These are phyloP conservation scores for Euplagia quadripunctaria DNA, from an alignment of 2,888 invertebrate species.

Conservation along the genomic window DNA sequence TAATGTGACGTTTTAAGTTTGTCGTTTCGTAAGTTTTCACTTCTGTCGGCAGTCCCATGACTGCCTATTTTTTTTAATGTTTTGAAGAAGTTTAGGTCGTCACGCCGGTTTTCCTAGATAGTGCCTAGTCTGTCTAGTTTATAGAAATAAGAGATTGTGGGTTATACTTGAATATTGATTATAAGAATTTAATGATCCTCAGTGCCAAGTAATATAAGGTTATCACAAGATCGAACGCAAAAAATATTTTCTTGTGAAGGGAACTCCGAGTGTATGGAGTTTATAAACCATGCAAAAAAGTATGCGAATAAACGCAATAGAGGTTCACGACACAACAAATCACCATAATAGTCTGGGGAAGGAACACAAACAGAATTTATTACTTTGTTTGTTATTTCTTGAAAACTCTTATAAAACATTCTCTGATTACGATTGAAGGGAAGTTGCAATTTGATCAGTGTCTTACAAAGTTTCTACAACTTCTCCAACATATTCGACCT, in stretches of 20 bases:
- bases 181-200: not conserved
- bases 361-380: constrained; percentile 9
- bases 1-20: no score
- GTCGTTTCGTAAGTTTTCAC: no score
- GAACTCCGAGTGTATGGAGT: constrained; percentile 1
- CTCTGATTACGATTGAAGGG: not conserved
- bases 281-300: not conserved
- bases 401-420: constrained; percentile 4
- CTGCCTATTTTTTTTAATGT: no score
- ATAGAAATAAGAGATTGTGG: no score
- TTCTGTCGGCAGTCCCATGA: no score
- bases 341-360: constrained; percentile 12
- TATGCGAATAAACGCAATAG: constrained; percentile 11
- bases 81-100: no score
- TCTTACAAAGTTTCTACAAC: not conserved
- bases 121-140: no score
- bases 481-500: not conserved
- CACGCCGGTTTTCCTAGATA: no score
- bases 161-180: no score
- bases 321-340: no score
- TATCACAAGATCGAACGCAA: not conserved
- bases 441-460: not conserved
- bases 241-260: not conserved
- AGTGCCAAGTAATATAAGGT: not conserved
- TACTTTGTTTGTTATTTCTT: constrained; percentile 2